Evolutionary conservation across 2,888 invertebrate species (phyloP).

Genomic region (Caprella mutica): DNA sequence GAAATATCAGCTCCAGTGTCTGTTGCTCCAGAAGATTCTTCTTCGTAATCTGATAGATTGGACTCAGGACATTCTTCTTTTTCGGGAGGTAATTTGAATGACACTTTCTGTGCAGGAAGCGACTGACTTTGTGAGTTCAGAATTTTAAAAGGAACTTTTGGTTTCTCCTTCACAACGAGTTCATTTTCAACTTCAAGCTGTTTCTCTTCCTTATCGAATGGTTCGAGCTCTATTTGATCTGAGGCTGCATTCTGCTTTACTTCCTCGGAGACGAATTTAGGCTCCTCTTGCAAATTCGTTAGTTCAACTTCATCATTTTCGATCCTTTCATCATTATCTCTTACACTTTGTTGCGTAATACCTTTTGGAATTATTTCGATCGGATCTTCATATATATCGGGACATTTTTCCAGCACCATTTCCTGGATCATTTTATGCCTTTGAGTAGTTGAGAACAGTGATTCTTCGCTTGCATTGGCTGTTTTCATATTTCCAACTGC

Average conservation of each 20-base stretch:
- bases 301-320: too few species aligned
- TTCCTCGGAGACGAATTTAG: too few species aligned
- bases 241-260: background rate
- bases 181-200: background rate
- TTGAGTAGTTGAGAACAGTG: background rate
- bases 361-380: background rate
- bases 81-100: background rate
- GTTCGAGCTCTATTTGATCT: background rate
- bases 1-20: conserved; percentile 32
- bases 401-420: background rate
- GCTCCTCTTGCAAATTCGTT: too few species aligned
- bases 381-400: background rate
- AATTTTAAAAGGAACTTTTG: background rate
- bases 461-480: too few species aligned
- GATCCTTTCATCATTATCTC: background rate
- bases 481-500: too few species aligned
- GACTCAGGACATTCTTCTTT: conserved; percentile 25
- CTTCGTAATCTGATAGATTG: conserved; percentile 10
- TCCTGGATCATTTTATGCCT: conserved; percentile 1
- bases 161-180: too few species aligned
- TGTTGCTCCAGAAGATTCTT: conserved; percentile 28
- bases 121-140: conserved; percentile 13
- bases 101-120: conserved; percentile 2
- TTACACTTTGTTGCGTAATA: conserved; percentile 1
- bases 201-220: background rate